phyloP scores from a whole-genome alignment of 2,797 vertebrate species.

The Semaprochilodus insignis region DNA sequence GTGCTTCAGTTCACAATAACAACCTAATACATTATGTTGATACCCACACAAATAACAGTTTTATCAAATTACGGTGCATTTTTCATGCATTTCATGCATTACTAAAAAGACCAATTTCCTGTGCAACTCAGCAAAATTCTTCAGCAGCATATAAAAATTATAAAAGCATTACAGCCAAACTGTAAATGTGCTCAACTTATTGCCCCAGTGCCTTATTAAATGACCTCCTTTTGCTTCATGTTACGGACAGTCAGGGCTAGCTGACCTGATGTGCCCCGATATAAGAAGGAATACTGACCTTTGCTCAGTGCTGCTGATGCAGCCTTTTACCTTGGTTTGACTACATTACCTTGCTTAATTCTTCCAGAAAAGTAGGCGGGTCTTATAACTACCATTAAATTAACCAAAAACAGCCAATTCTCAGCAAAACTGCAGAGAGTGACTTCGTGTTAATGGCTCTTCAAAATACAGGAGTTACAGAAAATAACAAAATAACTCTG shows the following conservation, averaged over 20 bases:
- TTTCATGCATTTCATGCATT: no score
- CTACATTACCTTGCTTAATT: slow-evolving; percentile 23
- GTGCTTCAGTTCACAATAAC: background rate
- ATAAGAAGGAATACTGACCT: background rate
- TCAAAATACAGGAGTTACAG: background rate
- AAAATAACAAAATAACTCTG: slow-evolving; percentile 18
- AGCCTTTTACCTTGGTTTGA: background rate
- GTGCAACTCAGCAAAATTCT: background rate
- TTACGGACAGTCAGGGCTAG: background rate
- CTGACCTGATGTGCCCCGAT: background rate
- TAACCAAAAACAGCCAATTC: background rate
- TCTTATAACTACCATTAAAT: background rate
- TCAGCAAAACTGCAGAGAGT: background rate
- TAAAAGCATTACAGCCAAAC: background rate
- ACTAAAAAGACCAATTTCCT: background rate
- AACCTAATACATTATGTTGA: background rate
- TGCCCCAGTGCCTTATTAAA: no score
- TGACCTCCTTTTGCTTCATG: background rate
- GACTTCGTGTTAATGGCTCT: background rate
- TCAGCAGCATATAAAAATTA: background rate
- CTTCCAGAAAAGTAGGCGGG: background rate
- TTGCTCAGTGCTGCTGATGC: slow-evolving; percentile 7
- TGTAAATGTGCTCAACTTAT: background rate
- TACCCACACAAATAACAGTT: background rate
- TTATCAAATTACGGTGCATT: background rate